Evolutionary conservation across 2,113 vertebrate genomes (phyloP).

Genomic region (Malurus alboscapulatus): DNA sequence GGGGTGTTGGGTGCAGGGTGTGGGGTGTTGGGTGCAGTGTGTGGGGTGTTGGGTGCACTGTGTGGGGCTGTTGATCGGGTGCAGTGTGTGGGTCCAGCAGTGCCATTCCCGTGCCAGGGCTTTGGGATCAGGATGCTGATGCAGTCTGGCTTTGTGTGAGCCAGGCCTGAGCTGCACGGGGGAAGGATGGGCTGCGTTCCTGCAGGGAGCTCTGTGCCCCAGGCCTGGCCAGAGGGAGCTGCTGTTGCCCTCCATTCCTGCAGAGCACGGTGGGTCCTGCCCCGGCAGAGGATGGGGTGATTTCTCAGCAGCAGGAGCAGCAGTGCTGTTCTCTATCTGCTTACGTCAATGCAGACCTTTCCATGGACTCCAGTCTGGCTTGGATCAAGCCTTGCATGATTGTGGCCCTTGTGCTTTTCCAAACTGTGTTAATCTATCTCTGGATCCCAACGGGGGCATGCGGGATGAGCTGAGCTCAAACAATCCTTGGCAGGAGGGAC

Average conservation of each 20-base stretch:
- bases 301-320: background rate
- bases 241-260: background rate
- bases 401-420: slow-evolving; percentile 36
- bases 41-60: background rate
- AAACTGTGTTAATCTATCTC: slow-evolving; percentile 50
- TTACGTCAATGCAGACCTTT: slow-evolving; percentile 62
- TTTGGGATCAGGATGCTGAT: rapidly evolving
- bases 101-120: rapidly evolving
- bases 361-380: slow-evolving; percentile 5
- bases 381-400: slow-evolving; percentile 37
- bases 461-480: slow-evolving; percentile 30
- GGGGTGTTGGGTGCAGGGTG: background rate
- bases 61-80: background rate
- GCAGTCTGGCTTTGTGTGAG: rapidly evolving
- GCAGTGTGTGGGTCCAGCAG: rapidly evolving
- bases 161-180: background rate
- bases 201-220: rapidly evolving
- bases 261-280: background rate
- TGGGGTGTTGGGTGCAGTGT: background rate
- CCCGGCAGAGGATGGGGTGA: rapidly evolving
- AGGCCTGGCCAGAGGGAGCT: background rate
- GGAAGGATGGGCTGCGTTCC: rapidly evolving
- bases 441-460: slow-evolving; percentile 56
- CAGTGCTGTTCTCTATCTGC: background rate
- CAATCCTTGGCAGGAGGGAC: slow-evolving; percentile 60